A percentile compares a stretch with the other conserved stretches of the same genome.
Conservation (phyloP, 2,113 vertebrate species). For the Macrotis lagotis region DNA sequence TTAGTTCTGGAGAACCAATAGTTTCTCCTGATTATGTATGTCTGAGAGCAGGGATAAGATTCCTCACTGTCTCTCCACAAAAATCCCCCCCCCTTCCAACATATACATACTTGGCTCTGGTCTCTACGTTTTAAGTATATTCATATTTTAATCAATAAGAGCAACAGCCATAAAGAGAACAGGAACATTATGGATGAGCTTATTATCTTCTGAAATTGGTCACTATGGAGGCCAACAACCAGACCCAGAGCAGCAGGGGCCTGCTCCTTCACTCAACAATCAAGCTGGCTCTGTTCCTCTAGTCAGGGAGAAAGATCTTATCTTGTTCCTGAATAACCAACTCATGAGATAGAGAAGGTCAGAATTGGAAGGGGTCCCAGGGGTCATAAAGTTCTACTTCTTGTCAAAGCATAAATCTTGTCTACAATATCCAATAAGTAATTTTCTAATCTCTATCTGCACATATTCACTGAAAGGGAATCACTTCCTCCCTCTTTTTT, state of each 20-base stretch:
- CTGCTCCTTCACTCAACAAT: slow-evolving; percentile 65
- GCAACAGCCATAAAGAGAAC: slow-evolving; percentile 62
- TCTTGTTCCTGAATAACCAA: not conserved
- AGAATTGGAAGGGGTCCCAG: not conserved
- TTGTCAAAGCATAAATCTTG: not conserved
- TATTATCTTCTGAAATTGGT: slow-evolving; percentile 78
- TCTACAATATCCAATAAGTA: not conserved
- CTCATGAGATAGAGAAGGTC: not conserved
- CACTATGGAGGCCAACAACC: slow-evolving; percentile 78
- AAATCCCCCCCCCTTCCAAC: not conserved
- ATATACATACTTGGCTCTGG: not conserved
- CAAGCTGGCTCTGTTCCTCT: slow-evolving; percentile 72
- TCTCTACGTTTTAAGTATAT: not conserved
- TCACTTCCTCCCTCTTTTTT: not conserved
- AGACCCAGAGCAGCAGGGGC: slow-evolving; percentile 67
- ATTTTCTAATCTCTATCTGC: not conserved
- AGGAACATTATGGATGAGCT: slow-evolving; percentile 78
- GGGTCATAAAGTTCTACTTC: not conserved
- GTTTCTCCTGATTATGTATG: not conserved
- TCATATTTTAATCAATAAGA: slow-evolving; percentile 72
- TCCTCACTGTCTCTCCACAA: not conserved
- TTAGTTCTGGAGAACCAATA: not conserved
- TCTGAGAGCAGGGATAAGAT: not conserved
- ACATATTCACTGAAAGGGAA: not conserved
- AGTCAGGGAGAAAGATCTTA: slow-evolving; percentile 75